Evolutionary conservation across 35 echinoderm and acorn worm species (phyloP), one percentile per base, ranked within the genome.

Genomic region (Hemicentrotus pulcherrimus): DNA sequence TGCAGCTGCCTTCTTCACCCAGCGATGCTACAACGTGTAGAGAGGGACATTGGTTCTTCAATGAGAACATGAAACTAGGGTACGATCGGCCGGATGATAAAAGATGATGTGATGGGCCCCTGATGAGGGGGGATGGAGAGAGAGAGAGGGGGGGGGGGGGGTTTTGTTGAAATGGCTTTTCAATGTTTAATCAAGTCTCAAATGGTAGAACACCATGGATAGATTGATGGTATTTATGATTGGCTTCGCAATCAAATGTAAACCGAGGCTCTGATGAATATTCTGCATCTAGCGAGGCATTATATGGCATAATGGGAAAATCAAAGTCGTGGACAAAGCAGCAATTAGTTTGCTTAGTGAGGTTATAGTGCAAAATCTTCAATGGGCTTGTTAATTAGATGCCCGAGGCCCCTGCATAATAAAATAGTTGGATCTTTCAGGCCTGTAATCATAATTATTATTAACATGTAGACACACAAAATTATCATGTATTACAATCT

Each of bases 61-160:
- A n/a, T 28, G 22, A 78, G 65, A 78, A 78, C 65, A 78, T 78
- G 65, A 78, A 41, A 78, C 65, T 0, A n/a, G 28, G 65, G 65
- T 78, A 78, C 24, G 65, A 78, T 78, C 19, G n/a, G 65, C 65
- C 2, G 22, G 65, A 78, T 78, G 65, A 78, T 78, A 22, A 78
- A 78, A 16, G 65, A 78, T 78, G 65, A 78, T 78, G 65, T 78
- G 65, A 78, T 78, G 65, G 65, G 65, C 65, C 65, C n/a, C 65
- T 6, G 65, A 78, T 78, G 22, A 78, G 28, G 65, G 65, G 19
- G 52, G 52, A 59, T 14, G 52, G 52, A 59, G 65, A n/a, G 65
- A 22, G 24, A 9, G 52, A 59, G 65, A n/a, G 65, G 65, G 24
- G 19, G 4, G 65, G 61, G 28, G 65, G 7, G 24, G 5, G 4